A percentile compares a stretch with the other conserved stretches of the same genome.
Evolutionary conservation across 53 echinoderm and acorn worm species (phyloP).

Genomic region (Crossaster papposus): DNA sequence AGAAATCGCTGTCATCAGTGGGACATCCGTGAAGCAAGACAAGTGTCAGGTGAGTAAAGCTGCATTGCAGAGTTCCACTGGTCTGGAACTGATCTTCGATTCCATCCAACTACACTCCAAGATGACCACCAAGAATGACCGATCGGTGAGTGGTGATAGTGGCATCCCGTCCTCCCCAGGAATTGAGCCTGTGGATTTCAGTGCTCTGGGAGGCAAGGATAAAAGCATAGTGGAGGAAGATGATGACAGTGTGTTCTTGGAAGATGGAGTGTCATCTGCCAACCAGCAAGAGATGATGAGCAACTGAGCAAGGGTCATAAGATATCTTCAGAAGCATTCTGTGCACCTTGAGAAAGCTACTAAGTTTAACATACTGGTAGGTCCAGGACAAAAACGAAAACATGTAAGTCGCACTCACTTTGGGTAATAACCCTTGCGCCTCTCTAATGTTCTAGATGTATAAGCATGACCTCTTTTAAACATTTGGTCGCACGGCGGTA

Average conservation of each 20-base stretch:
- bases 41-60: neutral
- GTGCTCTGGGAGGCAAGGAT: neutral
- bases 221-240: neutral
- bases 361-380: conserved; percentile 17
- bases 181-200: neutral
- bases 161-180: conserved; percentile 30
- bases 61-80: neutral
- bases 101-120: neutral
- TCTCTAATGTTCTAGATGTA: no score
- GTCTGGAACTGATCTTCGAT: neutral
- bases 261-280: neutral
- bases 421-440: no score
- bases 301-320: neutral
- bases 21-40: neutral
- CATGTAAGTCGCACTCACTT: no score
- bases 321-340: neutral
- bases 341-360: no score
- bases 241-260: conserved; percentile 4
- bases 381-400: neutral
- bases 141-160: conserved; percentile 24
- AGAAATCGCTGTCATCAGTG: neutral
- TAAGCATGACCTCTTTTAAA: no score
- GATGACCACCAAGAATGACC: neutral
- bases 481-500: no score
- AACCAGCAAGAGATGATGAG: neutral